These are phyloP conservation scores for Oeneis ivallda DNA, from an alignment of 2,888 invertebrate species.

Conservation along the genomic window DNA sequence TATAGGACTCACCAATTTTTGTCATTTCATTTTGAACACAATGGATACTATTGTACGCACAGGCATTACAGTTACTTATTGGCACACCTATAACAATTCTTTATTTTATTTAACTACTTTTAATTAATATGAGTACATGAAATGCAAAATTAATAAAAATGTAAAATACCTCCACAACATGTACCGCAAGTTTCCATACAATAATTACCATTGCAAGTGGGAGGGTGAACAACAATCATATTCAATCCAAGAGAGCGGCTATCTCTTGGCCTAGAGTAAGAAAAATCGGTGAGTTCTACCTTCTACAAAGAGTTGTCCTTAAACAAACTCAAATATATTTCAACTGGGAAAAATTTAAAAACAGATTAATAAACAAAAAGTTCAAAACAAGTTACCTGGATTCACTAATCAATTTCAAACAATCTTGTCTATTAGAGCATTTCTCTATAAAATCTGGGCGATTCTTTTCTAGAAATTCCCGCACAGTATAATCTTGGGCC, in stretches of 20 bases:
- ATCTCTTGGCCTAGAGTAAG: conserved; percentile 63
- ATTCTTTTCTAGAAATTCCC: conserved; percentile 87
- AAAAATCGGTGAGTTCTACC: conserved; percentile 63
- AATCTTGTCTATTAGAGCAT: conserved; percentile 60
- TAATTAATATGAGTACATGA: background rate
- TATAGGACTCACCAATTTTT: conserved; percentile 68
- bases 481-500: conserved; percentile 68
- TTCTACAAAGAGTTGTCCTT: background rate
- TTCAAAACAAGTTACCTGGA: conserved; percentile 55
- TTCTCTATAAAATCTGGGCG: conserved; percentile 85
- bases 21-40: conserved; percentile 53
- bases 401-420: conserved; percentile 64
- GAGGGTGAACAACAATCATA: conserved; percentile 69
- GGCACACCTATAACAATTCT: conserved; percentile 56
- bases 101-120: conserved; percentile 14
- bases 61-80: conserved; percentile 48
- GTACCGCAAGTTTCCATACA: conserved; percentile 53
- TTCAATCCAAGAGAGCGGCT: conserved; percentile 55
- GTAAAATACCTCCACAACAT: conserved; percentile 59
- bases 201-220: conserved; percentile 50
- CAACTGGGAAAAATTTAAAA: too few relatives aligned
- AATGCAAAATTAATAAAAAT: background rate
- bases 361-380: background rate
- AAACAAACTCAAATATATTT: too few relatives aligned
- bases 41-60: conserved; percentile 45